Conservation (phyloP, 37 sponge, comb jelly and placozoan genomes). For the Beroe forskalii region DNA sequence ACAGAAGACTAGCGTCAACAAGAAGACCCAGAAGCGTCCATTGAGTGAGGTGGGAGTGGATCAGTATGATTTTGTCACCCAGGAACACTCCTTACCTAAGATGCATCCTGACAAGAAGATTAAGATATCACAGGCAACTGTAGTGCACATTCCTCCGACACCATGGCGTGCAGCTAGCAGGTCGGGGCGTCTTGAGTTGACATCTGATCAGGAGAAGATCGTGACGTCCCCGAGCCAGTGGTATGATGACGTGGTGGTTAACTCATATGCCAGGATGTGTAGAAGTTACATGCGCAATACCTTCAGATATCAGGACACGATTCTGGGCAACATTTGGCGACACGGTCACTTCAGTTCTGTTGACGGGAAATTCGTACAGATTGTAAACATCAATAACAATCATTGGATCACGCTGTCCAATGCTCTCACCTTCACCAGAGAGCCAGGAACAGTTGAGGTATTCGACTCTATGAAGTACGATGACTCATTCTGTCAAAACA, state of each 20-base stretch:
- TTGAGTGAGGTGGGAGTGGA: background rate
- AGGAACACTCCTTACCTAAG: background rate
- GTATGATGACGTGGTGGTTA: background rate
- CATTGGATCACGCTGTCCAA: conserved; percentile 6
- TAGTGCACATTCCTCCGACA: background rate
- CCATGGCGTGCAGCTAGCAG: background rate
- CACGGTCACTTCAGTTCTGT: background rate
- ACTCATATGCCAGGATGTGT: conserved; percentile 32
- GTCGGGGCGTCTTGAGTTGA: background rate
- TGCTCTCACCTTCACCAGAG: background rate
- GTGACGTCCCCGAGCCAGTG: background rate
- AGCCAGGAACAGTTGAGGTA: background rate
- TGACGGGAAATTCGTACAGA: background rate
- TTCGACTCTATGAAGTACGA: background rate
- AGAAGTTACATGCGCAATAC: background rate
- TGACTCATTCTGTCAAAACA: background rate
- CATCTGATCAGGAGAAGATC: background rate
- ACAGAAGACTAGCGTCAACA: background rate
- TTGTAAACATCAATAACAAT: background rate
- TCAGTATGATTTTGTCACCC: background rate
- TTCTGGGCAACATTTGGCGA: background rate
- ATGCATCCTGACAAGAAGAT: background rate
- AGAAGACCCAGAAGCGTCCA: background rate
- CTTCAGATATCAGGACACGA: background rate
- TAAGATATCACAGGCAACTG: background rate